phyloP scores from a whole-genome alignment of 1,140 invertebrate species.

The Diabrotica virgifera region DNA sequence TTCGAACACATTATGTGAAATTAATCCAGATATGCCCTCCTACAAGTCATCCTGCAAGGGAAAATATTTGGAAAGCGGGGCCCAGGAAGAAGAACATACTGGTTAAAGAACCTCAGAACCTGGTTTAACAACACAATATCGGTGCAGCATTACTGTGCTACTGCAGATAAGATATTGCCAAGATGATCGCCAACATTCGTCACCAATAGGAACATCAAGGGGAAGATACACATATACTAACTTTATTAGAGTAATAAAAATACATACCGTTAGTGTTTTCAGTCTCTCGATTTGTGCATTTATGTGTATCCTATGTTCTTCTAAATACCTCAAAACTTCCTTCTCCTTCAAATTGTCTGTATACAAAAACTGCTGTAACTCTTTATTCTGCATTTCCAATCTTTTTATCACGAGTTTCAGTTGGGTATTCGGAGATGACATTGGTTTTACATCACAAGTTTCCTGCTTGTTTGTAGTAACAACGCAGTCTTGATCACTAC shows the following conservation, averaged over 20 bases:
- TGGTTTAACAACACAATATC: too few species aligned
- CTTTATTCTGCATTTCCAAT: conserved; percentile 58
- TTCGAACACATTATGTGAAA: too few species aligned
- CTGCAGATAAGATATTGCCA: too few species aligned
- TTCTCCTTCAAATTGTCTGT: conserved; percentile 41
- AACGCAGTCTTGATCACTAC: conserved; percentile 1
- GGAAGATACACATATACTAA: too few species aligned
- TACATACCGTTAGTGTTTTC: conserved; percentile 55
- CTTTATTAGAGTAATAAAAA: not conserved
- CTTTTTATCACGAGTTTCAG: conserved; percentile 60
- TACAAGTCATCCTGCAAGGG: too few species aligned
- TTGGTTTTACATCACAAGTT: conserved; percentile 27
- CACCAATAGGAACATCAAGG: too few species aligned
- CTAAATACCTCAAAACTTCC: conserved; percentile 52
- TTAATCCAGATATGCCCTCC: too few species aligned
- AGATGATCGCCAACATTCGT: too few species aligned
- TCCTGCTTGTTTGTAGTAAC: conserved; percentile 4
- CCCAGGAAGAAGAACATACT: too few species aligned
- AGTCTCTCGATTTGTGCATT: conserved; percentile 58
- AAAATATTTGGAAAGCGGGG: too few species aligned
- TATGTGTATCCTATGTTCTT: conserved; percentile 54
- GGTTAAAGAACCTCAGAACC: too few species aligned
- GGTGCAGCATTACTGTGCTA: too few species aligned
- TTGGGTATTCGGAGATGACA: conserved; percentile 47
- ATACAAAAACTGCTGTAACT: conserved; percentile 40